Evolutionary conservation across 2,797 vertebrate species (phyloP).

Genomic region (Etheostoma perlongum): DNA sequence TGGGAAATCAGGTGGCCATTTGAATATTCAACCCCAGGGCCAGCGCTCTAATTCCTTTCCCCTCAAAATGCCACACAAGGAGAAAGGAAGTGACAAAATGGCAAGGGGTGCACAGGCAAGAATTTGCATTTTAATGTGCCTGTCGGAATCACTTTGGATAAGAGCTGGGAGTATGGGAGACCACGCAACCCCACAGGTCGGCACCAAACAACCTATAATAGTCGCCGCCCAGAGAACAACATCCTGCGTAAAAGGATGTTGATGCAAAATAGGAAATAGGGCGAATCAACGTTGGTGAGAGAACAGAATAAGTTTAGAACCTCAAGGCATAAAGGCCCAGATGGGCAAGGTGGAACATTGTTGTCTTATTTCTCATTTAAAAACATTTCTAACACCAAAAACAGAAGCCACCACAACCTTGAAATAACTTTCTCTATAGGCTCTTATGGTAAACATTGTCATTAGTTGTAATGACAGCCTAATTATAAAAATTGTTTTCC

Average conservation of each 20-base stretch:
- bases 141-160: conserved; percentile 86
- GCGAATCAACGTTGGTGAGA: conserved; percentile 28
- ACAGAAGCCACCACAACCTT: conserved; percentile 51
- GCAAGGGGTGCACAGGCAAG: conserved; percentile 84
- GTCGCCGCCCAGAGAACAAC: conserved; percentile 68
- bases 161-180: conserved; percentile 63
- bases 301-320: conserved; percentile 40
- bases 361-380: conserved; percentile 3
- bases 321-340: conserved; percentile 13
- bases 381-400: conserved; percentile 14
- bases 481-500: conserved; percentile 66
- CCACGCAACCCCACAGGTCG: conserved; percentile 72
- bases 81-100: conserved; percentile 91
- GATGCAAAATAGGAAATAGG: conserved; percentile 38
- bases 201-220: conserved; percentile 73
- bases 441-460: conserved; percentile 45
- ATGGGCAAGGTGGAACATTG: background rate
- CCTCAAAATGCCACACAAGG: conserved; percentile 81
- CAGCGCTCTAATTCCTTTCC: conserved; percentile 90
- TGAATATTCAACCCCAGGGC: conserved; percentile 87
- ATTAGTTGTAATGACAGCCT: conserved; percentile 73
- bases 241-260: conserved; percentile 61
- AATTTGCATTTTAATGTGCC: conserved; percentile 96
- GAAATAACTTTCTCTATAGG: conserved; percentile 35
- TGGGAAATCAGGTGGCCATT: conserved; percentile 83